Conservation (phyloP, 2,113 vertebrate genomes). For the Ammodytes dubius region DNA sequence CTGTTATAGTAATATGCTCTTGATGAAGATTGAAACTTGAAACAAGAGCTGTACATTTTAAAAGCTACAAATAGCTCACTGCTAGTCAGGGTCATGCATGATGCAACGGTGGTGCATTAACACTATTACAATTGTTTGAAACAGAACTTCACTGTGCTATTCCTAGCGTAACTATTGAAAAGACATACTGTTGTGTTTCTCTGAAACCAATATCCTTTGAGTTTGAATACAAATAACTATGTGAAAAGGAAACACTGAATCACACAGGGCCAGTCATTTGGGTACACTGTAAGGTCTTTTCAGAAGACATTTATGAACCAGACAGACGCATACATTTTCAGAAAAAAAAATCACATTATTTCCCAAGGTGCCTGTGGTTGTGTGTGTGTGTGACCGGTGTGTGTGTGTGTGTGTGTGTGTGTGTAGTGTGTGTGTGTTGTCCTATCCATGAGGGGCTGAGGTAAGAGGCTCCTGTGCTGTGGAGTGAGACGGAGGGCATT, state of each 20-base stretch:
- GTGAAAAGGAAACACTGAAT: background rate
- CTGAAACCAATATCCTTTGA: background rate
- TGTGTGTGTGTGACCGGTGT: slow-evolving; percentile 10
- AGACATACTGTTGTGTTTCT: background rate
- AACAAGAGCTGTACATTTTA: background rate
- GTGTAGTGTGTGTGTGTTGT: slow-evolving; percentile 30
- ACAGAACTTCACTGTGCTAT: background rate
- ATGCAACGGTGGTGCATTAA: background rate
- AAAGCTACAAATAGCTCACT: background rate
- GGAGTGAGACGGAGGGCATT: slow-evolving; percentile 79
- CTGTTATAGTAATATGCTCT: background rate
- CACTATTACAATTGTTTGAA: background rate
- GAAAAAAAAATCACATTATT: slow-evolving; percentile 24
- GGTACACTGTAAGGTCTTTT: background rate
- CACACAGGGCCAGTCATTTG: background rate
- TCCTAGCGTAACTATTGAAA: background rate
- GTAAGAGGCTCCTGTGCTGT: slow-evolving; percentile 69
- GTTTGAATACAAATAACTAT: background rate
- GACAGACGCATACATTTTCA: slow-evolving; percentile 24
- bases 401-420: slow-evolving; percentile 33
- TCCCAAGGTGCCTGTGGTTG: slow-evolving; percentile 4
- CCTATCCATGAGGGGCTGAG: slow-evolving; percentile 49
- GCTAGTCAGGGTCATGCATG: background rate
- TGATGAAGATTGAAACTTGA: too few relatives aligned
- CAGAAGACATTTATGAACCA: background rate